Evolutionary conservation across 2,113 vertebrate species (phyloP).

Genomic region (Blennius ocellaris): DNA sequence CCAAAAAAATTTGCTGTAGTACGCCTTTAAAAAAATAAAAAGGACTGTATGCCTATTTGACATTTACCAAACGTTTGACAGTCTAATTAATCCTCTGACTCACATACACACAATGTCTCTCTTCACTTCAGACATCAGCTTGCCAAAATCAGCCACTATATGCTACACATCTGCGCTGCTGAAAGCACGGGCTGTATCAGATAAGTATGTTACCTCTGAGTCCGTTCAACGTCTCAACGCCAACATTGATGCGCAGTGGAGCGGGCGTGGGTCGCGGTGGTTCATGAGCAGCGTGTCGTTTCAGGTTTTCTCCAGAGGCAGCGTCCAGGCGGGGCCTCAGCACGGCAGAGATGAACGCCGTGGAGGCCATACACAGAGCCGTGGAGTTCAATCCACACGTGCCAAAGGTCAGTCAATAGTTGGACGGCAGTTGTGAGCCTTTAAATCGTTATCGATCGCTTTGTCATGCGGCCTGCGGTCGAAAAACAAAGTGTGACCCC

Average conservation of each 20-base stretch:
- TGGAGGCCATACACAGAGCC: slow-evolving; percentile 99
- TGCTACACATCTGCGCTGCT: slow-evolving; percentile 99
- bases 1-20: too few species aligned
- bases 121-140: slow-evolving; percentile 91
- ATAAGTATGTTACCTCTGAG: slow-evolving; percentile 87
- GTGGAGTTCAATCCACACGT: slow-evolving; percentile 99
- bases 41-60: too few species aligned
- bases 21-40: too few species aligned
- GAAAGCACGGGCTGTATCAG: slow-evolving; percentile 98
- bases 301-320: slow-evolving; percentile 97
- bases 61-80: too few species aligned
- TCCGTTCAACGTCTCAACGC: too few species aligned
- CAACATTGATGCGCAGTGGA: too few species aligned
- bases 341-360: slow-evolving; percentile 98
- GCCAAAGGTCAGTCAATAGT: slow-evolving; percentile 90
- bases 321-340: slow-evolving; percentile 97
- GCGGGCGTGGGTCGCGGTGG: background rate
- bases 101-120: background rate
- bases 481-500: background rate
- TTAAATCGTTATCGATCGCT: background rate
- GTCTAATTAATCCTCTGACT: background rate
- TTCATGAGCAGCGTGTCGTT: slow-evolving; percentile 13
- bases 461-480: too few species aligned
- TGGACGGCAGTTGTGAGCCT: background rate
- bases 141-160: slow-evolving; percentile 99